Percentiles rank a stretch among this genome's conserved stretches.
phyloP scores from a whole-genome alignment of 2,797 vertebrate genomes.

The Rhinella marina region DNA sequence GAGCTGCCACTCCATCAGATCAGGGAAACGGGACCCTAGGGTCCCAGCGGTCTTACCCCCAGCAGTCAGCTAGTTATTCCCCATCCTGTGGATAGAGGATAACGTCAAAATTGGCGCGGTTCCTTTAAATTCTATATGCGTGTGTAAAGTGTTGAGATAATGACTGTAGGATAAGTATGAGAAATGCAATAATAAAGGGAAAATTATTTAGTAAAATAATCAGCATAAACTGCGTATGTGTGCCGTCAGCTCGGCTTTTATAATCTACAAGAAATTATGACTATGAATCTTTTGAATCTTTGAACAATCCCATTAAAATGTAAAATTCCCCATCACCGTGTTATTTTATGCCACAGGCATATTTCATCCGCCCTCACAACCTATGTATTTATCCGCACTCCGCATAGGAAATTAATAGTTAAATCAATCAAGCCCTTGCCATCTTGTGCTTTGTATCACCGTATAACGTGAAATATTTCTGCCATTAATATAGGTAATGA shows the following conservation, averaged over 20 bases:
- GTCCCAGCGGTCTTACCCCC: too few species aligned
- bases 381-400: background rate
- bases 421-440: slow-evolving; percentile 46
- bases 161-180: background rate
- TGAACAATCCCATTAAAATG: slow-evolving; percentile 26
- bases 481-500: slow-evolving; percentile 47
- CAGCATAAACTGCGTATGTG: background rate
- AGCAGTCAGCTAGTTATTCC: too few species aligned
- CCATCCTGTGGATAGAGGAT: too few species aligned
- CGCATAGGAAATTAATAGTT: slow-evolving; percentile 20
- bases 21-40: too few species aligned
- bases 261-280: background rate
- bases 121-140: background rate
- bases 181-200: background rate
- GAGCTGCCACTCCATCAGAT: too few species aligned
- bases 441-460: slow-evolving; percentile 24
- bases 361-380: background rate
- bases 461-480: slow-evolving; percentile 46
- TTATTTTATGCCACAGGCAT: background rate
- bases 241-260: background rate
- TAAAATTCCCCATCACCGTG: background rate
- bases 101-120: too few species aligned
- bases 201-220: slow-evolving; percentile 8
- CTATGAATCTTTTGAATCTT: slow-evolving; percentile 4
- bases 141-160: background rate